A percentile compares a stretch with the other conserved stretches of the same genome.
Evolutionary conservation across 2,888 invertebrate species (phyloP).

Genomic region (Baronia brevicornis): DNA sequence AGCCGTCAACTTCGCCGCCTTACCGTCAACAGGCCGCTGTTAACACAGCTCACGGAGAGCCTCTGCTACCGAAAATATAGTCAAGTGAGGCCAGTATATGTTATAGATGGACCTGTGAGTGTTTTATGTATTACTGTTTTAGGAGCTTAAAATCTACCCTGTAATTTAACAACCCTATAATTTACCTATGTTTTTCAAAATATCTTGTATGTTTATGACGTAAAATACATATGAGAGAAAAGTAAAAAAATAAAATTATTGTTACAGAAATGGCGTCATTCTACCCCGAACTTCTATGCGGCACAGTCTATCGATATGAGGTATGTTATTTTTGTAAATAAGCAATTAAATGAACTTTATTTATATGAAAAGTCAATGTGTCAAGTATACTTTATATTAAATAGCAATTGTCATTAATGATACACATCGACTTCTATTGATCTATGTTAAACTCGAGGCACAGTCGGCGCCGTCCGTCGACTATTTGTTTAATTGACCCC

Average conservation of each 20-base stretch:
- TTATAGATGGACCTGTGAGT: slow-evolving; percentile 62
- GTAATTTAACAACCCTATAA: no score
- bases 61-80: slow-evolving; percentile 51
- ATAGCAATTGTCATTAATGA: slow-evolving; percentile 56
- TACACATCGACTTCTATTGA: slow-evolving; percentile 59
- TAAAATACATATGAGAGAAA: no score
- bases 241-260: slow-evolving; percentile 12
- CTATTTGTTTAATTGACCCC: slow-evolving; percentile 43
- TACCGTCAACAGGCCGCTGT: slow-evolving; percentile 32
- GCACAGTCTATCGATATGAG: slow-evolving; percentile 63
- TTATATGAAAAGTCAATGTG: slow-evolving; percentile 3
- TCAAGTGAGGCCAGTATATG: slow-evolving; percentile 67
- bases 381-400: slow-evolving; percentile 20
- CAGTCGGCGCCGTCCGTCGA: slow-evolving; percentile 39
- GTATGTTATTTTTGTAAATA: slow-evolving; percentile 29
- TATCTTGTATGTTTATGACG: slow-evolving; percentile 1
- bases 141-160: no score
- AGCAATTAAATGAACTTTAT: slow-evolving; percentile 22
- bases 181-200: no score
- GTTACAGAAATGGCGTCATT: slow-evolving; percentile 71
- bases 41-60: slow-evolving; percentile 35
- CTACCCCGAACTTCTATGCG: slow-evolving; percentile 64
- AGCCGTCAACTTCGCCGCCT: slow-evolving; percentile 57
- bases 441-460: slow-evolving; percentile 44
- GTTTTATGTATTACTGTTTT: slow-evolving; percentile 46